These are phyloP conservation scores for Octomys mimax DNA, from an alignment of 2,797 vertebrate species.

Conservation along the genomic window DNA sequence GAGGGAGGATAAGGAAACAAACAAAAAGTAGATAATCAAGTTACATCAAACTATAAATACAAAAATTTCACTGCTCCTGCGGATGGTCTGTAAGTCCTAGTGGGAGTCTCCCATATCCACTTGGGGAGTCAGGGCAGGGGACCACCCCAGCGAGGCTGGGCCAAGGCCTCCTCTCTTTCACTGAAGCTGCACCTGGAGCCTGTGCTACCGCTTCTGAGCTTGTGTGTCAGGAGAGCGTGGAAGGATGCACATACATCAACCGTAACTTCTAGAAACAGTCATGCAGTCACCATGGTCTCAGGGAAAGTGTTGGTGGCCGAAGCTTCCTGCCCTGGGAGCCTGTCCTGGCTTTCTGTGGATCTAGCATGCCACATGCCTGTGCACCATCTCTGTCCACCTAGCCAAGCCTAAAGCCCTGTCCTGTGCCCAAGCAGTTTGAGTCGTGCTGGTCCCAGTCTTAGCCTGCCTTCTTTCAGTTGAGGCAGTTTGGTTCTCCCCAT, in stretches of 20 bases:
- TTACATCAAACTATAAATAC: neutral
- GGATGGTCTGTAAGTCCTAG: neutral
- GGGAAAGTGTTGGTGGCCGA: neutral
- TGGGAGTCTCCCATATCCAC: neutral
- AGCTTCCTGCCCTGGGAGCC: neutral
- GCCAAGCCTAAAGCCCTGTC: neutral
- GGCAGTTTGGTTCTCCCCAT: neutral
- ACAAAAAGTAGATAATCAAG: slow-evolving; percentile 11
- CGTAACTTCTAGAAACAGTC: neutral
- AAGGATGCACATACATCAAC: neutral
- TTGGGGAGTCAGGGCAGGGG: neutral
- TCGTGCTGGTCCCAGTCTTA: neutral
- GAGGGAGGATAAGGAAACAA: neutral
- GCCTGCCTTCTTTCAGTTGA: neutral
- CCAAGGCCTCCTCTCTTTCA: neutral
- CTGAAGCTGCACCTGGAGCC: neutral
- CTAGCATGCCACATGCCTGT: too few relatives aligned
- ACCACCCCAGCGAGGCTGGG: neutral
- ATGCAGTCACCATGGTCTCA: neutral
- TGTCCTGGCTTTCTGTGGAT: neutral
- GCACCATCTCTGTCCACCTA: neutral
- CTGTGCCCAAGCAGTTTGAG: neutral
- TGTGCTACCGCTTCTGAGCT: neutral
- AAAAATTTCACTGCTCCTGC: neutral
- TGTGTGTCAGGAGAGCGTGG: neutral